phyloP scores from a whole-genome alignment of 1,140 invertebrate genomes.

The Phortica variegata region DNA sequence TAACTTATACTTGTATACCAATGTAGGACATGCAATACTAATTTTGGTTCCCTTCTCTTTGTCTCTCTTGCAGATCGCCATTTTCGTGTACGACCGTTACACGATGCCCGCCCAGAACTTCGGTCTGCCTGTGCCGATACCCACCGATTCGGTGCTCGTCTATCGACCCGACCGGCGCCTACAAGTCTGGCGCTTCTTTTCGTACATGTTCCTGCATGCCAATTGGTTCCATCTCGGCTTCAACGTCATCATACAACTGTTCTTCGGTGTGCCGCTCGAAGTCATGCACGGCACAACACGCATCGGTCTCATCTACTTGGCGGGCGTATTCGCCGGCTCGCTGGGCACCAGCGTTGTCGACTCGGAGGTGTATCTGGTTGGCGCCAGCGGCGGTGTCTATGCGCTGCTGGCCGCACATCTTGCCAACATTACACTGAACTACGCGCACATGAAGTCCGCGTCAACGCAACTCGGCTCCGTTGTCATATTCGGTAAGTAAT shows the following conservation, averaged over 20 bases:
- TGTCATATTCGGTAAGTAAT: constrained; percentile 83
- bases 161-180: constrained; percentile 88
- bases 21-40: too few species aligned
- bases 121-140: constrained; percentile 77
- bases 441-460: constrained; percentile 94
- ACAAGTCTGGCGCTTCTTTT: constrained; percentile 91
- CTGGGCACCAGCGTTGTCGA: constrained; percentile 91
- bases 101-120: constrained; percentile 61
- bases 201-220: constrained; percentile 94
- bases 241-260: constrained; percentile 89
- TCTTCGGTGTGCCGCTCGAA: constrained; percentile 89
- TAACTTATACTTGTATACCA: too few species aligned
- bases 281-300: constrained; percentile 92
- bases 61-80: constrained; percentile 75
- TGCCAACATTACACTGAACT: constrained; percentile 92
- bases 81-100: constrained; percentile 82
- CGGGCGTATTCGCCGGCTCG: constrained; percentile 90
- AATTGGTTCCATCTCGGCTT: constrained; percentile 96
- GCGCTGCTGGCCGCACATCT: constrained; percentile 90
- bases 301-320: constrained; percentile 88
- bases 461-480: constrained; percentile 86
- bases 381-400: constrained; percentile 92
- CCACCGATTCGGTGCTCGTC: constrained; percentile 89
- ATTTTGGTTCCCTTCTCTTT: constrained; percentile 21
- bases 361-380: constrained; percentile 89